Evolutionary conservation across 2,797 vertebrate genomes (phyloP), one percentile per base, ranked within the genome.

Genomic region (Schizothorax lantsangensis): DNA sequence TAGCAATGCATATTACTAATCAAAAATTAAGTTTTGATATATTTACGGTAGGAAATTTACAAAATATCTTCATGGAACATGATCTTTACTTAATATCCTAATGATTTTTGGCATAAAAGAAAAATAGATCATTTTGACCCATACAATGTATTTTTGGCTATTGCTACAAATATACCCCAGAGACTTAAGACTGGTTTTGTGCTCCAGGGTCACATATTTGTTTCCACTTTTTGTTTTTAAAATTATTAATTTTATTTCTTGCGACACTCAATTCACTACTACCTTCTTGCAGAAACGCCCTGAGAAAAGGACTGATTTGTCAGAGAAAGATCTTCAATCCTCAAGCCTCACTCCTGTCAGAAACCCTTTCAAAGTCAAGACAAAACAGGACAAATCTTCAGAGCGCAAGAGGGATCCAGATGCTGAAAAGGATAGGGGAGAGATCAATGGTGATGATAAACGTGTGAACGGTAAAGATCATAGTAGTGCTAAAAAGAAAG

Each of bases 281-380:
- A 26, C 6, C 2, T 57, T 80, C 19, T 85, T 85, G 62, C 93
- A 98, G 97, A 94, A 93, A 49, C 90, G 92, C 72, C 87, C 89
- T 52, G 92, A 94, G 86, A 92, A 91, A 38, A 91, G 77, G 81
- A 90, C 43, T 62, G 91, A 92, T 88, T 84, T 91, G 1, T 83
- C 85, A 33, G 86, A 90, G 54, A 71, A 82, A 54, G 89, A 91
- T 81, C 88, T 86, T 0, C 90, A 91, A 68, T 59, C 91, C 26
- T 92, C 85, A 69, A 91, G 85, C 87, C 88, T 93, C 45, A 93
- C 90, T 0, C 79, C 89, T 11, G 94, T 93, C 81, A 95, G 96
- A 93, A 99, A 99, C 92, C 98, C 97, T 0, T 99, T 99, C 83
- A 97, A 96, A 92, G 94, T 94, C 57, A 88, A 94, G 0, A 85